Evolutionary conservation across 1,140 invertebrate species (phyloP).

Genomic region (Delia radicum): DNA sequence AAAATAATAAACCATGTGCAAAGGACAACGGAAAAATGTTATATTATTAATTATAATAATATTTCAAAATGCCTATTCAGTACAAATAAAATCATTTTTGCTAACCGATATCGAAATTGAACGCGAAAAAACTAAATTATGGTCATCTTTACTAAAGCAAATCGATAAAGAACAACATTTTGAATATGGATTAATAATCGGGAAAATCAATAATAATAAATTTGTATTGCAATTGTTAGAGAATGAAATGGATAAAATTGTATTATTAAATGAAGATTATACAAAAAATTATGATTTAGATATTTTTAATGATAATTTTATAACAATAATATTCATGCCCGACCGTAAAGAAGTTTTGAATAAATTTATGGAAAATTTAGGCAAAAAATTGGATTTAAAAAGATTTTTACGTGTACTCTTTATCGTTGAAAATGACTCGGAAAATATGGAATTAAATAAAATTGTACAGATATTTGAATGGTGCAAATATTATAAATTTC

Average conservation of each 20-base stretch:
- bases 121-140: not conserved
- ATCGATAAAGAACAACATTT: not conserved
- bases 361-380: not conserved
- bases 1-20: not conserved
- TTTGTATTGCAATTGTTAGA: not conserved
- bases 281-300: not conserved
- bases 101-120: too few relatives aligned
- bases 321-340: not conserved
- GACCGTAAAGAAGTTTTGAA: too few relatives aligned
- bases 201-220: not conserved
- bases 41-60: not conserved
- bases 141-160: not conserved
- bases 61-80: not conserved
- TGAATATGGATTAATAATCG: not conserved
- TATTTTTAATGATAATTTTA: not conserved
- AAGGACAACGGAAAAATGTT: not conserved
- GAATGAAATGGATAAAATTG: not conserved
- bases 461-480: not conserved
- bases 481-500: not conserved
- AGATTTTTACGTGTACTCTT: not conserved
- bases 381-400: not conserved
- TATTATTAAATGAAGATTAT: not conserved
- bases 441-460: too few relatives aligned
- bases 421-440: not conserved
- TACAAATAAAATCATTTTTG: not conserved